Evolutionary conservation across 2,888 invertebrate genomes (phyloP).

Genomic region (Platypus cylindrus): DNA sequence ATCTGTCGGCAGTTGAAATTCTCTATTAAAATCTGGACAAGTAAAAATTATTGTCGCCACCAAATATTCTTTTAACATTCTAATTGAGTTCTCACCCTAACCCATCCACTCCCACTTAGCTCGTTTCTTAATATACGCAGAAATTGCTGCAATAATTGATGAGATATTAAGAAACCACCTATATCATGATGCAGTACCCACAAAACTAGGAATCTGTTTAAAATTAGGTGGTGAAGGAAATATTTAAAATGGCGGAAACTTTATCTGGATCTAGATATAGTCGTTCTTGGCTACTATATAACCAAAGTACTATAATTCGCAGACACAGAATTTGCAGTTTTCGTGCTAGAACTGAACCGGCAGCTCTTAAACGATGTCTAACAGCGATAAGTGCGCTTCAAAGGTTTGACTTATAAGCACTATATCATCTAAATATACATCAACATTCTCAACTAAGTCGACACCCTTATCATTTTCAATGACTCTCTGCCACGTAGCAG

Average conservation of each 20-base stretch:
- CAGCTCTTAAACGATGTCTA: conserved; percentile 10
- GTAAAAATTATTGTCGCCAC: conserved; percentile 16
- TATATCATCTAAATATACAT: conserved; percentile 18
- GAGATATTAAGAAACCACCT: too few relatives aligned
- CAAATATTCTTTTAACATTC: conserved; percentile 13
- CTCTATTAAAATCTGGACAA: too few relatives aligned
- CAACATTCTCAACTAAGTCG: conserved; percentile 16
- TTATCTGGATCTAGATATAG: conserved; percentile 18
- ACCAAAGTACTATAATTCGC: conserved; percentile 23
- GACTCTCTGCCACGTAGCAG: conserved; percentile 23
- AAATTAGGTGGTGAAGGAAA: conserved; percentile 12
- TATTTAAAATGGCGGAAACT: conserved; percentile 14
- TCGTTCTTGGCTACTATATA: conserved; percentile 22
- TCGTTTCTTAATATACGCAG: conserved; percentile 2
- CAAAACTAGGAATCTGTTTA: conserved; percentile 6
- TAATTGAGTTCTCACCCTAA: conserved; percentile 13
- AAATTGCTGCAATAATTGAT: conserved; percentile 3
- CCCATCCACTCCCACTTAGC: conserved; percentile 12
- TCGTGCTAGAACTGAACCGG: conserved; percentile 19
- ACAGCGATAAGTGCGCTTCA: conserved; percentile 16
- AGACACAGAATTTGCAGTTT: conserved; percentile 21
- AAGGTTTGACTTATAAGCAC: conserved; percentile 10
- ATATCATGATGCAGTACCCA: conserved; percentile 13
- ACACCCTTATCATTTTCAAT: conserved; percentile 20
- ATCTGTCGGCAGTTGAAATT: conserved; percentile 14